Evolutionary conservation across 2,797 vertebrate genomes (phyloP).

Genomic region (Epinephelus awoara): DNA sequence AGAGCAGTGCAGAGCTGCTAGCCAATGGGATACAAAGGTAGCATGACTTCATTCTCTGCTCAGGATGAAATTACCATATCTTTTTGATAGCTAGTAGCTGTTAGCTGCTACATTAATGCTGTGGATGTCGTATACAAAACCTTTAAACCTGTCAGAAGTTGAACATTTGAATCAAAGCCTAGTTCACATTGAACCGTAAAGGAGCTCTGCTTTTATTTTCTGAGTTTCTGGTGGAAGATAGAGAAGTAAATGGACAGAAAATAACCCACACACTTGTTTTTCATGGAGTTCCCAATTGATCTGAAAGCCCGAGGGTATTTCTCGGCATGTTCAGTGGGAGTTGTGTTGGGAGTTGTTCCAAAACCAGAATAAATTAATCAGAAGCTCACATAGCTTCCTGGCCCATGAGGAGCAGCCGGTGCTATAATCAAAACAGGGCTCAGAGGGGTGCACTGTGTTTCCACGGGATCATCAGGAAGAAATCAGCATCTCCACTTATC

Average conservation of each 20-base stretch:
- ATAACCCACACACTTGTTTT: slow-evolving; percentile 33
- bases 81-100: too few species aligned
- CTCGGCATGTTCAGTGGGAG: slow-evolving; percentile 22
- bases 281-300: slow-evolving; percentile 49
- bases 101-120: too few species aligned
- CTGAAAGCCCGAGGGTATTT: slow-evolving; percentile 27
- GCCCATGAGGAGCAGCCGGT: slow-evolving; percentile 44
- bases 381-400: slow-evolving; percentile 24
- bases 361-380: slow-evolving; percentile 62
- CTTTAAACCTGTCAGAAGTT: not conserved
- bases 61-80: too few species aligned
- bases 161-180: not conserved
- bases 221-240: slow-evolving; percentile 4
- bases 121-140: too few species aligned
- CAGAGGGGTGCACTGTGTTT: slow-evolving; percentile 40
- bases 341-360: slow-evolving; percentile 39
- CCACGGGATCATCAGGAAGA: slow-evolving; percentile 48
- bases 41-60: too few species aligned
- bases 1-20: too few species aligned
- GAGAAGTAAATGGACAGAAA: slow-evolving; percentile 10
- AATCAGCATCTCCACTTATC: slow-evolving; percentile 44
- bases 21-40: too few species aligned
- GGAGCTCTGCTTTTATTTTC: not conserved
- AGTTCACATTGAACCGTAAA: not conserved
- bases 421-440: slow-evolving; percentile 56